phyloP scores from a whole-genome alignment of 1,140 invertebrate species.

The Saxidomus purpurata region DNA sequence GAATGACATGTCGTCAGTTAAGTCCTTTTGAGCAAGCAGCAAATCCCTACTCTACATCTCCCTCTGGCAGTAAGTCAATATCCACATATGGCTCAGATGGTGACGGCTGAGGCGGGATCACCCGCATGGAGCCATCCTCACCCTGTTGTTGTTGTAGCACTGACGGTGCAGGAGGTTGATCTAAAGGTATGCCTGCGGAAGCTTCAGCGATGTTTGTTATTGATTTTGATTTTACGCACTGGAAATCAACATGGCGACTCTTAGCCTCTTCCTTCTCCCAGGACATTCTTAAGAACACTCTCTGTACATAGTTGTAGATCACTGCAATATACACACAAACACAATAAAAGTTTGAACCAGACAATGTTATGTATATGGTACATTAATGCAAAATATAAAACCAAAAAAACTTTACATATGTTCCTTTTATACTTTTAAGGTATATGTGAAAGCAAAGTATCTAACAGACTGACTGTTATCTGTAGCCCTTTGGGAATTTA shows the following conservation, averaged over 20 bases:
- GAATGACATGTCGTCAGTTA: background rate
- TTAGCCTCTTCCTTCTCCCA: constrained; percentile 99
- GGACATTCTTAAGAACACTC: constrained; percentile 99
- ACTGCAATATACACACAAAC: constrained; percentile 90
- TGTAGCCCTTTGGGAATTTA: no score
- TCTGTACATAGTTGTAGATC: constrained; percentile 99
- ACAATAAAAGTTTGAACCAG: no score
- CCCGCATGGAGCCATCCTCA: constrained; percentile 81
- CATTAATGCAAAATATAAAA: no score
- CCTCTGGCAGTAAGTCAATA: constrained; percentile 84
- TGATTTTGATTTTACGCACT: constrained; percentile 87
- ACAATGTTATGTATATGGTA: no score
- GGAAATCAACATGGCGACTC: constrained; percentile 99
- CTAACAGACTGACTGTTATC: no score
- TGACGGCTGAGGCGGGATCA: constrained; percentile 85
- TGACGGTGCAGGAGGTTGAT: constrained; percentile 91
- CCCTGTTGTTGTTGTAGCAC: constrained; percentile 75
- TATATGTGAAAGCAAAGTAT: no score
- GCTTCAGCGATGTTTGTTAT: constrained; percentile 85
- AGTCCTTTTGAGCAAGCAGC: background rate
- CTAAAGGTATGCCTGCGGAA: constrained; percentile 91
- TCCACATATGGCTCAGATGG: constrained; percentile 86
- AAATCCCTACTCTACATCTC: constrained; percentile 73
- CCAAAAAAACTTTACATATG: constrained; percentile 23
- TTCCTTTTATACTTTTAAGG: background rate